Evolutionary conservation across 2,888 invertebrate genomes (phyloP).

Genomic region (Matsumyia berberina): DNA sequence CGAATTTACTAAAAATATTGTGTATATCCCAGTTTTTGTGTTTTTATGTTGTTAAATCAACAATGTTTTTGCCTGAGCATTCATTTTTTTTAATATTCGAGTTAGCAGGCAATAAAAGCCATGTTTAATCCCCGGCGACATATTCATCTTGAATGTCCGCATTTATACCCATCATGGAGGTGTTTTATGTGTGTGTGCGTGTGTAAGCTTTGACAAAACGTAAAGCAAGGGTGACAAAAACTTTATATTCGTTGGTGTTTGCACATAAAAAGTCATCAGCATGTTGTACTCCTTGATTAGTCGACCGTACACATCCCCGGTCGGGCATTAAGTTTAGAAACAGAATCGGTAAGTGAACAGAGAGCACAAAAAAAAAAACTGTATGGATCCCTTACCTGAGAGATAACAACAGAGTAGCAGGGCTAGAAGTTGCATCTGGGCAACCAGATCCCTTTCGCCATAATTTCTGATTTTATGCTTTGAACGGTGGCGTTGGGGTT

Average conservation of each 20-base stretch:
- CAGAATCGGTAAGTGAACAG: slow-evolving; percentile 51
- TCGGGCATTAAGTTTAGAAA: slow-evolving; percentile 75
- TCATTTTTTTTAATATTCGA: slow-evolving; percentile 57
- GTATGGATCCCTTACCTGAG: slow-evolving; percentile 61
- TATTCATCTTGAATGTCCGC: slow-evolving; percentile 72
- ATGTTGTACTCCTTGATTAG: slow-evolving; percentile 76
- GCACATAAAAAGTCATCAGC: slow-evolving; percentile 75
- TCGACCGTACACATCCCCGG: slow-evolving; percentile 74
- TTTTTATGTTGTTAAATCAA: slow-evolving; percentile 64
- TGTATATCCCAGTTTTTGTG: slow-evolving; percentile 54
- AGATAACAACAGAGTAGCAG: slow-evolving; percentile 61
- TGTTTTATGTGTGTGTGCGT: slow-evolving; percentile 55
- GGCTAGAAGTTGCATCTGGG: slow-evolving; percentile 53
- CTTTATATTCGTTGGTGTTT: slow-evolving; percentile 67
- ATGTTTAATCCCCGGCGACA: slow-evolving; percentile 75
- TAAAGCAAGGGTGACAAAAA: slow-evolving; percentile 74
- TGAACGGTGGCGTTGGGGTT: no score
- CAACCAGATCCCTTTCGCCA: slow-evolving; percentile 56
- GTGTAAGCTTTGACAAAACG: slow-evolving; percentile 59
- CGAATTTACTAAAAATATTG: slow-evolving; percentile 67
- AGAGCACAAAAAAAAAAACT: slow-evolving; percentile 41
- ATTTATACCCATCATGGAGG: slow-evolving; percentile 69
- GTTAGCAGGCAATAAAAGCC: slow-evolving; percentile 73
- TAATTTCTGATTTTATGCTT: slow-evolving; percentile 72
- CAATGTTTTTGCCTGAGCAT: slow-evolving; percentile 53